A percentile compares a stretch with the other conserved stretches of the same genome.
Evolutionary conservation across 2,113 vertebrate genomes (phyloP).

Genomic region (Theropithecus gelada): DNA sequence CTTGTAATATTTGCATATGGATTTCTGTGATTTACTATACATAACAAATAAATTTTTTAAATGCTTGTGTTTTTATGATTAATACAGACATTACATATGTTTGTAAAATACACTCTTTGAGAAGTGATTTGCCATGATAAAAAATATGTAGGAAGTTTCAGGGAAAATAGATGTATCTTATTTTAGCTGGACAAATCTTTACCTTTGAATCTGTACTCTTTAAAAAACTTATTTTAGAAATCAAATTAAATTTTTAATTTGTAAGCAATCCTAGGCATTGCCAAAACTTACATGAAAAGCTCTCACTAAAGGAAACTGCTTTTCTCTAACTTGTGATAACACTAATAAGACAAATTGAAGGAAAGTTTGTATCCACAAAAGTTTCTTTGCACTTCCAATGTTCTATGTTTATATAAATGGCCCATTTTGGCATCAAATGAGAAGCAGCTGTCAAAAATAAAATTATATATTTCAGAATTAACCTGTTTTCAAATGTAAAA

Average conservation of each 20-base stretch:
- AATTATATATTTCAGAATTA: not conserved
- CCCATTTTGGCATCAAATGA: not conserved
- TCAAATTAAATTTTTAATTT: not conserved
- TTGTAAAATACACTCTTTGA: not conserved
- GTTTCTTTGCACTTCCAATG: not conserved
- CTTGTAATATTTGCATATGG: not conserved
- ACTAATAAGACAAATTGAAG: not conserved
- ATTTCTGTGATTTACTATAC: not conserved
- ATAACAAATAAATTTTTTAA: not conserved
- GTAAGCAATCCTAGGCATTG: not conserved
- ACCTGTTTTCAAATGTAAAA: slow-evolving; percentile 19
- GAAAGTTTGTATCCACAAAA: not conserved
- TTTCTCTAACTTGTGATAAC: not conserved
- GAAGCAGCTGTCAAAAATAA: not conserved
- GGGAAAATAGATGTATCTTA: not conserved
- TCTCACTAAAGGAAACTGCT: not conserved
- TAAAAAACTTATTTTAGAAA: not conserved
- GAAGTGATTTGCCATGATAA: not conserved
- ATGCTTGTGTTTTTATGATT: not conserved
- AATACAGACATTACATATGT: not conserved
- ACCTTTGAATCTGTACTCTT: not conserved
- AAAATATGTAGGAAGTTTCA: not conserved
- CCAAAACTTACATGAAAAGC: not conserved
- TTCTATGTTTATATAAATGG: not conserved
- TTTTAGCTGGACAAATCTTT: slow-evolving; percentile 1